Percentiles rank a stretch among this genome's conserved stretches.
Evolutionary conservation across 2,888 invertebrate genomes (phyloP).

Genomic region (Microctonus aethiopoides): DNA sequence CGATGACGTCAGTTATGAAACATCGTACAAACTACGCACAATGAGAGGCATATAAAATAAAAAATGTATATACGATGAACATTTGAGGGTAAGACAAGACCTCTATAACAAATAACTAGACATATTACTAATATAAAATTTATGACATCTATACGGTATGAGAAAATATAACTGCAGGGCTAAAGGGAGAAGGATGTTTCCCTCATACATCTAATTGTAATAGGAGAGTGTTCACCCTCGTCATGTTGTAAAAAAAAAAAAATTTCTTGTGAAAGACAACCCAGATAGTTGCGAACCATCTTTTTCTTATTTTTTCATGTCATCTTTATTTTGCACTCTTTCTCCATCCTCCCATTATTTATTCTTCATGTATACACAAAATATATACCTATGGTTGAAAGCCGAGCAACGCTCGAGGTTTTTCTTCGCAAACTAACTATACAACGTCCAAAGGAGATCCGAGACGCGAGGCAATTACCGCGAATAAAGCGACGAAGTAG

Average conservation of each 20-base stretch:
- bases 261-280: conserved; percentile 30
- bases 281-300: not conserved
- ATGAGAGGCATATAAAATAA: conserved; percentile 9
- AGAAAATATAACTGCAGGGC: not conserved
- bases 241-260: conserved; percentile 11
- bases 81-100: not conserved
- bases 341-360: not conserved
- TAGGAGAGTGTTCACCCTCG: conserved; percentile 24
- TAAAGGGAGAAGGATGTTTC: conserved; percentile 14
- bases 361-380: not conserved
- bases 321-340: not conserved
- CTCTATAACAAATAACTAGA: not conserved
- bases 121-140: not conserved
- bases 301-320: not conserved
- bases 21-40: conserved; percentile 21
- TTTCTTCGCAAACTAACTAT: not conserved
- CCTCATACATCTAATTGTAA: conserved; percentile 26
- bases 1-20: conserved; percentile 17
- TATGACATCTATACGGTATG: not conserved
- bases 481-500: conserved; percentile 1
- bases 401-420: conserved; percentile 19
- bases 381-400: conserved; percentile 18
- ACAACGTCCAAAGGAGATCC: conserved; percentile 14
- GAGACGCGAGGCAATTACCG: conserved; percentile 9
- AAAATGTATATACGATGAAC: not conserved